These are phyloP conservation scores for Acronicta leporina DNA, from an alignment of 2,888 invertebrate genomes.

Conservation along the genomic window DNA sequence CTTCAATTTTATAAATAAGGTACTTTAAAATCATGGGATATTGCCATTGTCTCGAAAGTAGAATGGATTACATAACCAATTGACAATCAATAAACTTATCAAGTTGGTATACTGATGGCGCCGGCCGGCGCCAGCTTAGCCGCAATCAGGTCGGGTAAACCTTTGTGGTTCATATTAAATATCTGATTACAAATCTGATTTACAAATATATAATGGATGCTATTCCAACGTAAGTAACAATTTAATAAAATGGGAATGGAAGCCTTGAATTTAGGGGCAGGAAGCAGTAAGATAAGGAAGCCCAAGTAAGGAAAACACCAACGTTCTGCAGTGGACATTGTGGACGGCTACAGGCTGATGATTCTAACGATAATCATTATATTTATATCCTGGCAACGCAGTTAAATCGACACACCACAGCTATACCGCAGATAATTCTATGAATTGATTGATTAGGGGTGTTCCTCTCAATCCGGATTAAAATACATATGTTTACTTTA, in stretches of 20 bases:
- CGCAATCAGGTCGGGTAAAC: slow-evolving; percentile 76
- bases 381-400: too few relatives aligned
- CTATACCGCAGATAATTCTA: too few relatives aligned
- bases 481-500: too few relatives aligned
- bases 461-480: too few relatives aligned
- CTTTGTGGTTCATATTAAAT: slow-evolving; percentile 74
- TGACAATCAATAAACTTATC: slow-evolving; percentile 26
- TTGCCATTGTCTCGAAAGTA: slow-evolving; percentile 28
- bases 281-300: not conserved
- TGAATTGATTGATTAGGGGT: too few relatives aligned
- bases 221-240: too few relatives aligned
- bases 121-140: slow-evolving; percentile 65
- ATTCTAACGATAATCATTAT: not conserved
- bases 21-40: slow-evolving; percentile 13
- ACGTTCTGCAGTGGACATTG: not conserved
- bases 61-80: slow-evolving; percentile 20
- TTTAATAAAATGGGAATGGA: not conserved
- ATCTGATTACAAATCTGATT: slow-evolving; percentile 66
- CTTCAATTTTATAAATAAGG: slow-evolving; percentile 15
- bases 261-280: not conserved
- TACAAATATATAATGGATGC: too few relatives aligned
- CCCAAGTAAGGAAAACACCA: not conserved
- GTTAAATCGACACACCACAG: too few relatives aligned
- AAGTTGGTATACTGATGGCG: slow-evolving; percentile 14
- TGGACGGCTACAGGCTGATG: not conserved